phyloP scores from a whole-genome alignment of 2,888 invertebrate genomes.

The Arrhopalites spinosus region DNA sequence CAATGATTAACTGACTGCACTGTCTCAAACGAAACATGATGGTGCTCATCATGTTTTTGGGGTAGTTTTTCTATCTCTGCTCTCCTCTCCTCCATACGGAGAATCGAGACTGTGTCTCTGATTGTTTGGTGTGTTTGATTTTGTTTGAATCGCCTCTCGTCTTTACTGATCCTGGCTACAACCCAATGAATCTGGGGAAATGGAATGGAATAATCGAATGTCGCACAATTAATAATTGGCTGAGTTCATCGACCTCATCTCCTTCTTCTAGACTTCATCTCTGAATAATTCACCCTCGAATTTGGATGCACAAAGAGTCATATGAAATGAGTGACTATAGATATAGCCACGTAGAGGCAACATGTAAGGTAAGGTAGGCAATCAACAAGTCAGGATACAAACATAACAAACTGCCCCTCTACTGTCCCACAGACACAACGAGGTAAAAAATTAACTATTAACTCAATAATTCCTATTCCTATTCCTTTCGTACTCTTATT shows the following conservation, averaged over 20 bases:
- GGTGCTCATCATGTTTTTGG: not conserved
- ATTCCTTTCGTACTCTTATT: no score
- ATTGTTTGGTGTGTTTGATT: not conserved
- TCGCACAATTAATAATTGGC: conserved; percentile 46
- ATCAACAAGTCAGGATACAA: not conserved
- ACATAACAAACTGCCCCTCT: not conserved
- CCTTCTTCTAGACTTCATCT: not conserved
- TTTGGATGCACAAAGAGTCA: not conserved
- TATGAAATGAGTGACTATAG: not conserved
- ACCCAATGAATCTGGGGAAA: conserved; percentile 46
- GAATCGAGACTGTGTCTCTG: not conserved
- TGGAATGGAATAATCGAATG: conserved; percentile 54
- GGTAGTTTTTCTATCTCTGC: not conserved
- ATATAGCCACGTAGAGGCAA: not conserved
- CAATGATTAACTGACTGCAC: not conserved
- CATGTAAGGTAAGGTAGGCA: not conserved
- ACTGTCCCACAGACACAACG: no score
- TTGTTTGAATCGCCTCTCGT: not conserved
- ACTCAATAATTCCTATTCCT: no score
- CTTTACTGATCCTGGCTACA: conserved; percentile 4
- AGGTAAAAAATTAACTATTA: no score
- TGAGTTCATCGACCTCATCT: not conserved
- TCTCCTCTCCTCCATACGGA: not conserved
- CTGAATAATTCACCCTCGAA: conserved; percentile 4
- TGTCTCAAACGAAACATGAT: not conserved